Conservation (phyloP, 2,113 vertebrate species). For the Brachionichthys hirsutus region DNA sequence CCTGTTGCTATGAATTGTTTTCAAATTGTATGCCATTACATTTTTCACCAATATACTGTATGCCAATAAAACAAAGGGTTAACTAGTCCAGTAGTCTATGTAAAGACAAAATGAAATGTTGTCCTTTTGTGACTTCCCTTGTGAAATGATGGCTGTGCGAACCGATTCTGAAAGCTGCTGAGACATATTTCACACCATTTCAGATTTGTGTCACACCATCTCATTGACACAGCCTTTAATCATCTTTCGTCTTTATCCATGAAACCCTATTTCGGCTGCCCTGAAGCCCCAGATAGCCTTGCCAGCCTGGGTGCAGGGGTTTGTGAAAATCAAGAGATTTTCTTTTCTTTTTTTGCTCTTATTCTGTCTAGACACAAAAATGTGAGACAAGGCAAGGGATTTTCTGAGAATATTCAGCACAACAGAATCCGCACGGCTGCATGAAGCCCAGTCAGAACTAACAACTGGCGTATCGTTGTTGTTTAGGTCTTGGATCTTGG, state of each 20-base stretch:
- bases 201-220: slow-evolving; percentile 40
- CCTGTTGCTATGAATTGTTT: no score
- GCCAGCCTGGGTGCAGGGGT: slow-evolving; percentile 33
- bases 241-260: slow-evolving; percentile 58
- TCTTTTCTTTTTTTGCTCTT: slow-evolving; percentile 55
- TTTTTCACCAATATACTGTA: no score
- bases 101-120: background rate
- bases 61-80: no score
- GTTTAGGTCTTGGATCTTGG: no score
- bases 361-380: slow-evolving; percentile 54
- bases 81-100: no score
- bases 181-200: slow-evolving; percentile 49
- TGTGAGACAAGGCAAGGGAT: slow-evolving; percentile 27
- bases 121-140: slow-evolving; percentile 7
- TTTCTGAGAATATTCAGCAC: slow-evolving; percentile 51
- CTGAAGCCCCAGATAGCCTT: slow-evolving; percentile 36
- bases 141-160: slow-evolving; percentile 19
- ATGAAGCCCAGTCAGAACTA: slow-evolving; percentile 65
- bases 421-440: slow-evolving; percentile 55
- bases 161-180: slow-evolving; percentile 28
- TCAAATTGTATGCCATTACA: no score
- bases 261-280: slow-evolving; percentile 54
- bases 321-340: slow-evolving; percentile 50
- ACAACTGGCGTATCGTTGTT: slow-evolving; percentile 53
- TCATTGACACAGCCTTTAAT: slow-evolving; percentile 52